A percentile compares a stretch with the other conserved stretches of the same genome.
phyloP scores from a whole-genome alignment of 2,888 invertebrate species.

The Andricus quercusramuli region DNA sequence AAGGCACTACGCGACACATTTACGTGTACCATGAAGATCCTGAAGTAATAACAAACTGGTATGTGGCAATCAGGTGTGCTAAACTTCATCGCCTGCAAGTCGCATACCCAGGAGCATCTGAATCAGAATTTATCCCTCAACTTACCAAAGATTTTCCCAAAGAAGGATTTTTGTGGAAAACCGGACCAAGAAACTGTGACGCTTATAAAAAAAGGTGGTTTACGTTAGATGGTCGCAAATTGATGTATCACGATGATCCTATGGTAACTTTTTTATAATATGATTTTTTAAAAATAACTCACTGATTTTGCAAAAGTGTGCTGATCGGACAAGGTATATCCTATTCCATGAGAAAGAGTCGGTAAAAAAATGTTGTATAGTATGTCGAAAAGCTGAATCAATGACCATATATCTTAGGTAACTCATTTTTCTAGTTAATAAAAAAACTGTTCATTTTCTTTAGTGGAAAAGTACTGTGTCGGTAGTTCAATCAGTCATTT shows the following conservation, averaged over 20 bases:
- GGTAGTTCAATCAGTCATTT: too few relatives aligned
- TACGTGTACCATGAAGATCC: conserved; percentile 93
- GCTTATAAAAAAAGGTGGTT: conserved; percentile 94
- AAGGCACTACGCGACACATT: conserved; percentile 91
- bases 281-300: neutral
- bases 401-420: too few relatives aligned
- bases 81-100: conserved; percentile 91
- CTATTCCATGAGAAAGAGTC: too few relatives aligned
- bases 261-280: conserved; percentile 79
- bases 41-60: conserved; percentile 93
- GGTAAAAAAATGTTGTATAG: too few relatives aligned
- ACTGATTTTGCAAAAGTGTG: neutral
- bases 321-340: too few relatives aligned
- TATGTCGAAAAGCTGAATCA: too few relatives aligned
- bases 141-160: conserved; percentile 90
- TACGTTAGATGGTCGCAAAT: conserved; percentile 91
- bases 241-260: conserved; percentile 96
- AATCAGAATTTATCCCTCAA: conserved; percentile 85
- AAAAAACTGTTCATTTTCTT: too few relatives aligned
- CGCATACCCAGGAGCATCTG: conserved; percentile 89
- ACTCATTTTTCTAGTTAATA: too few relatives aligned
- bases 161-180: conserved; percentile 94
- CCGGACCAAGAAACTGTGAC: conserved; percentile 90
- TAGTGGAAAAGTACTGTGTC: too few relatives aligned
- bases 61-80: conserved; percentile 89